Evolutionary conservation across 2,888 invertebrate genomes (phyloP).

Genomic region (Lasius fuliginosus): DNA sequence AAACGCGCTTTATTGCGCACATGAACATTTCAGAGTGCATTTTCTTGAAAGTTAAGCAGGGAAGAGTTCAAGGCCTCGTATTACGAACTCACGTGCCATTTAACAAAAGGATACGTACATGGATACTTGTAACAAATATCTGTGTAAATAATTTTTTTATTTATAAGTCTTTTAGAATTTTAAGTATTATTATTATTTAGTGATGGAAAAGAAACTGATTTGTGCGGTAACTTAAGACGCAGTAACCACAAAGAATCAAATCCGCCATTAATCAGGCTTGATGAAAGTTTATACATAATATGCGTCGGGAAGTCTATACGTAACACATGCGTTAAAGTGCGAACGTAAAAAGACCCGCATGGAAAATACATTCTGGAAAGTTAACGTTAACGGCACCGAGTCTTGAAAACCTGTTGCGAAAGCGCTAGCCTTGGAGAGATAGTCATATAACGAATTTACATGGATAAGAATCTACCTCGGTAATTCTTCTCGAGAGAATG

Average conservation of each 20-base stretch:
- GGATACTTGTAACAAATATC: not conserved
- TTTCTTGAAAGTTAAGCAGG: not conserved
- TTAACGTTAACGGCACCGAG: constrained; percentile 31
- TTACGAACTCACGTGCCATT: not conserved
- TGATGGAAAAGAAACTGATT: not conserved
- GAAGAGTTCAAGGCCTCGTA: not conserved
- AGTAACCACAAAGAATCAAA: not conserved
- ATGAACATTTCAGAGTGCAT: constrained; percentile 5
- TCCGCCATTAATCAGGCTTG: not conserved
- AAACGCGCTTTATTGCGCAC: not conserved
- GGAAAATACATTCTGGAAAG: constrained; percentile 35
- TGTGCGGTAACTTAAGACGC: not conserved
- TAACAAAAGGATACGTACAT: not conserved
- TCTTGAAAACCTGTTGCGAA: constrained; percentile 44
- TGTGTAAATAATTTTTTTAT: not conserved
- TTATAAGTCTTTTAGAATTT: not conserved
- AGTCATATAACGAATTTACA: not conserved
- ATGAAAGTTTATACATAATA: not conserved
- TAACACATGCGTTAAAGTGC: constrained; percentile 3
- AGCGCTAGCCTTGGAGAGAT: constrained; percentile 14
- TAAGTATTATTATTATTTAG: not conserved
- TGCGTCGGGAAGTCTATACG: not conserved
- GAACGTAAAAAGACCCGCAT: constrained; percentile 13
- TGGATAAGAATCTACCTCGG: not conserved
- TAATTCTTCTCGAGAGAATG: not conserved